Evolutionary conservation across 2,888 invertebrate genomes (phyloP).

Genomic region (Scaptomyza polygonia): DNA sequence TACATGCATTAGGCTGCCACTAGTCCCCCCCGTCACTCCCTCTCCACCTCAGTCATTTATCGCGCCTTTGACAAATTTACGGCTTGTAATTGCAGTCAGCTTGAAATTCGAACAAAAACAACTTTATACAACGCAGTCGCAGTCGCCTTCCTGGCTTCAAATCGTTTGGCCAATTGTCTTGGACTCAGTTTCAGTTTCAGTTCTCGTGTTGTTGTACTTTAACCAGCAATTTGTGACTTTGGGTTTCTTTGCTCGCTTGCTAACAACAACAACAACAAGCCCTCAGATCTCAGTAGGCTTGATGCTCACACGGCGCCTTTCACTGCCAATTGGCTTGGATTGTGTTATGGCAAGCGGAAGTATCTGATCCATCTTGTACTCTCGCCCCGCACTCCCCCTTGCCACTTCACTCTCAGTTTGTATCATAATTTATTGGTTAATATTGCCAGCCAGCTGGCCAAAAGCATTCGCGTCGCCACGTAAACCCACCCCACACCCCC

Average conservation of each 20-base stretch:
- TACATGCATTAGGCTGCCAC: conserved; percentile 81
- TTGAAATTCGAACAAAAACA: conserved; percentile 74
- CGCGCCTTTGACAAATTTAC: conserved; percentile 82
- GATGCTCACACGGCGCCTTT: conserved; percentile 72
- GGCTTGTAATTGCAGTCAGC: conserved; percentile 81
- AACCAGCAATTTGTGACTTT: conserved; percentile 76
- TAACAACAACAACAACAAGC: conserved; percentile 36
- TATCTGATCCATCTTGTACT: conserved; percentile 28
- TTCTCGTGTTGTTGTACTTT: conserved; percentile 14
- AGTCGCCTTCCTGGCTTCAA: conserved; percentile 15
- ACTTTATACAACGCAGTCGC: conserved; percentile 70
- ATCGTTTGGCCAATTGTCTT: conserved; percentile 46
- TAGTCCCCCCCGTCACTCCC: not conserved
- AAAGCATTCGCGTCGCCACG: conserved; percentile 45
- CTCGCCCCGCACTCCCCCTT: not conserved
- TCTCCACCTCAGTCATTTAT: conserved; percentile 59
- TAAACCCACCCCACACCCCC: not conserved
- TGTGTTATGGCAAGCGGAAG: conserved; percentile 60
- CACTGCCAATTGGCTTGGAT: conserved; percentile 55
- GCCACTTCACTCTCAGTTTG: conserved; percentile 13
- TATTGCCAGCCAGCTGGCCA: conserved; percentile 52
- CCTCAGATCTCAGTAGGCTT: conserved; percentile 40
- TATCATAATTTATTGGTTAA: conserved; percentile 72
- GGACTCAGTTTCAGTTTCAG: conserved; percentile 9
- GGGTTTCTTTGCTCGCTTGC: conserved; percentile 65